These are phyloP conservation scores for Pluvianellus socialis DNA, from an alignment of 2,113 vertebrate species.

Conservation along the genomic window DNA sequence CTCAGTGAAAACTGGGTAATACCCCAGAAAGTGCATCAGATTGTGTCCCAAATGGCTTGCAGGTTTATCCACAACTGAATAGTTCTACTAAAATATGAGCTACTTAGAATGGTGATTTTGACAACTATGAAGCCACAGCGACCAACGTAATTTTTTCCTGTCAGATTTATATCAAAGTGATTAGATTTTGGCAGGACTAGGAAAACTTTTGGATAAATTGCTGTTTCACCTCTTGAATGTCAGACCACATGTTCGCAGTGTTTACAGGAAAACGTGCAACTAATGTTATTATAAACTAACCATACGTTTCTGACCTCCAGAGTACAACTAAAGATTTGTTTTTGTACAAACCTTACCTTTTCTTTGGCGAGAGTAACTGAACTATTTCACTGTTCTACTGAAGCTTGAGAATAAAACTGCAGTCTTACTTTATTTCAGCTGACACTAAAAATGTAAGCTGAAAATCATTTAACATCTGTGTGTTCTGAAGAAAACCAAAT, in stretches of 20 bases:
- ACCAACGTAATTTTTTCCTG: not conserved
- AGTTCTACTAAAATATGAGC: not conserved
- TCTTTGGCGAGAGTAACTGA: not conserved
- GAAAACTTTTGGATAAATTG: not conserved
- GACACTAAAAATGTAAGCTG: not conserved
- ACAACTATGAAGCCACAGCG: not conserved
- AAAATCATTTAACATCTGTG: slow-evolving; percentile 25
- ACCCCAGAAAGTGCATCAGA: not conserved
- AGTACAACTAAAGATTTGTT: not conserved
- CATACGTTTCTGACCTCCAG: not conserved
- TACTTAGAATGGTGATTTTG: not conserved
- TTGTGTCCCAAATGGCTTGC: not conserved
- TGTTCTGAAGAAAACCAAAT: slow-evolving; percentile 16
- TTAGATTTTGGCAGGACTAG: not conserved
- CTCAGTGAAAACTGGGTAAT: not conserved
- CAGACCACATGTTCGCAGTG: not conserved
- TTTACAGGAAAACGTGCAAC: slow-evolving; percentile 17
- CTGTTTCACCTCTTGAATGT: not conserved
- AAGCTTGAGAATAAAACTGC: not conserved
- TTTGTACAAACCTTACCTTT: not conserved
- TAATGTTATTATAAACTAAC: slow-evolving; percentile 2
- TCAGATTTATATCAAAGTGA: not conserved
- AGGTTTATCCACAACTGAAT: not conserved
- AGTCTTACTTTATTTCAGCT: not conserved
- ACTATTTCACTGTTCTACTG: not conserved